Evolutionary conservation across 2,888 invertebrate genomes (phyloP).

Genomic region (Tubiluchus corallicola): DNA sequence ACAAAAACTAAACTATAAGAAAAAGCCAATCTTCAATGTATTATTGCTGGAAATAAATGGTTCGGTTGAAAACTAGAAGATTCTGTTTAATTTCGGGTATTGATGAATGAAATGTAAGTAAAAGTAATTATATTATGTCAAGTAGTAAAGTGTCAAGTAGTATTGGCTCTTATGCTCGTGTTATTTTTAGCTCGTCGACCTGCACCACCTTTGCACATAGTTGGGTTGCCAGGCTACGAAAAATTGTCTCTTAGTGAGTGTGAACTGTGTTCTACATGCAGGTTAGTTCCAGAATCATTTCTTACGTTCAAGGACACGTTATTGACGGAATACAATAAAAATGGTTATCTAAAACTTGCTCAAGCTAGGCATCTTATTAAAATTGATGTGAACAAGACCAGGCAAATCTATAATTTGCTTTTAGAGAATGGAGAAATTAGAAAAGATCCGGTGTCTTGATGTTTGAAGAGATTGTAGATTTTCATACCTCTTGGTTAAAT

Average conservation of each 20-base stretch:
- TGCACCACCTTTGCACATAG: constrained; percentile 41
- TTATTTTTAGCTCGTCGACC: constrained; percentile 19
- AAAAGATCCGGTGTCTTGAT: neutral
- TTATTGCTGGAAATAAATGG: too few relatives aligned
- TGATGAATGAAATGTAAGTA: too few relatives aligned
- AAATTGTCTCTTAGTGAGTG: constrained; percentile 49
- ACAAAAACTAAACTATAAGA: too few relatives aligned
- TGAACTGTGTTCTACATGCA: constrained; percentile 50
- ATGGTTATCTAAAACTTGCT: constrained; percentile 47
- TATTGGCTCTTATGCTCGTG: too few relatives aligned
- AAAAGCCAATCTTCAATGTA: too few relatives aligned
- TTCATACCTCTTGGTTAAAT: too few relatives aligned
- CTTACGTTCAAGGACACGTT: constrained; percentile 55
- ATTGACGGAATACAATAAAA: constrained; percentile 52
- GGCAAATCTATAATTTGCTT: constrained; percentile 50
- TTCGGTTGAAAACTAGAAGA: too few relatives aligned
- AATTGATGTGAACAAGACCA: constrained; percentile 75
- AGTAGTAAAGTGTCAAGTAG: too few relatives aligned
- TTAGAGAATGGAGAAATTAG: constrained; percentile 23
- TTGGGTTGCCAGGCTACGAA: constrained; percentile 57
- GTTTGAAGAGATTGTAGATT: too few relatives aligned
- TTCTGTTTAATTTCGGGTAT: too few relatives aligned
- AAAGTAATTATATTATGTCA: too few relatives aligned
- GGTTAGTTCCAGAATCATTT: constrained; percentile 57
- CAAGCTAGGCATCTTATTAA: constrained; percentile 66